Base-by-base conservation (phyloP, 2,113 vertebrate genomes). In the Noctilio leporinus region DNA sequence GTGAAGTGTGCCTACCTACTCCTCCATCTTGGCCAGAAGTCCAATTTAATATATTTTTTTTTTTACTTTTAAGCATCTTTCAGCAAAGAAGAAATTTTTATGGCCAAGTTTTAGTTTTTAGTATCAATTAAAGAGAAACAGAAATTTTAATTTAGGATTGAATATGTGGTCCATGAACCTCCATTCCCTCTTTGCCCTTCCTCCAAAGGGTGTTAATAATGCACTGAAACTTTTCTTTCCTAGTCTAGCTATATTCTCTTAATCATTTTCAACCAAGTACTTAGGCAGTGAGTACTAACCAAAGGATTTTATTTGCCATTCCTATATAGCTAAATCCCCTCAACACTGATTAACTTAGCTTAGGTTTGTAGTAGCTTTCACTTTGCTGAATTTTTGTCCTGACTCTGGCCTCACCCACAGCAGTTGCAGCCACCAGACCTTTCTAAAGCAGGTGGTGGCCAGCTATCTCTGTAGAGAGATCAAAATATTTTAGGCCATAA, bases 171-270 rank as follows among this genome's bases (percentile, higher is more conserved):
- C 65, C 33, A 11, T 14, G 28, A 16, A 49, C 35, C n/a, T 43
- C 28, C 16, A 20, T 2, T 10, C 17, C 14, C 5, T 47, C 15
- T 26, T 3, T 4, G 3, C 16, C 12, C 3, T 19, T 80, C 14
- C 47, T 28, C 65, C 33, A 3, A 28, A 1, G 2, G n/a, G 17
- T 11, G 22, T 20, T 69, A 43, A 15, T 4, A 53, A 51, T 2
- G 0, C 9, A 9, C 15, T 24, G 64, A 64, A 38, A 3, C 17
- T 33, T 45, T 40, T 22, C 40, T 82, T 22, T 72, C 53, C 7
- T 26, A 87, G n/a, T 19, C 6, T 10, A 49, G 43, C 33, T 38
- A n/a, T 10, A 57, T 8, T 70, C 72, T 83, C 16, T 33, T 77
- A 20, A 5, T 67, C 57, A 14, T 51, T 43, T 47, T 67, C 45